These are phyloP conservation scores for Echeneis naucrates DNA, from an alignment of 2,797 vertebrate genomes.

Conservation along the genomic window DNA sequence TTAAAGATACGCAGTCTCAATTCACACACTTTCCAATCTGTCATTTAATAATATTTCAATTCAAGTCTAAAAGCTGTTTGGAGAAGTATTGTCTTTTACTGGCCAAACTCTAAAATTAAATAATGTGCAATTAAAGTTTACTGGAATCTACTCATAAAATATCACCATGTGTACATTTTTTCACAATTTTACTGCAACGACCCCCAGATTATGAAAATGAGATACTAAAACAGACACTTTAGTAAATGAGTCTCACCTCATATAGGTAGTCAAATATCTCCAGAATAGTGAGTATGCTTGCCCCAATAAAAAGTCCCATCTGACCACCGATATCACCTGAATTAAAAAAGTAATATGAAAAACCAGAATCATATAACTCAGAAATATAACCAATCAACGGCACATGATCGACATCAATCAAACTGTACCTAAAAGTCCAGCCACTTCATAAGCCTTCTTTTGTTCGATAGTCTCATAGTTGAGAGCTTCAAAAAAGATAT, in stretches of 20 bases:
- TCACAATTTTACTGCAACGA: not conserved
- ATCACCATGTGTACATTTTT: not conserved
- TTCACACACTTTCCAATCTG: not conserved
- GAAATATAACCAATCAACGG: not conserved
- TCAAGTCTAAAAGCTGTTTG: not conserved
- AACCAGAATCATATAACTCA: not conserved
- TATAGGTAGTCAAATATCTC: constrained; percentile 98
- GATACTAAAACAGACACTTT: constrained; percentile 2
- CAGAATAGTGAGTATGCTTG: constrained; percentile 96
- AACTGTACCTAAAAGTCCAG: constrained; percentile 92
- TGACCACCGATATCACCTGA: constrained; percentile 98
- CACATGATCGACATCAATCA: not conserved
- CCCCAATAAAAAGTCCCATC: constrained; percentile 98
- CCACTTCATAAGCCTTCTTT: constrained; percentile 98
- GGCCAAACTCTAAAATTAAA: no score
- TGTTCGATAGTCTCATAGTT: constrained; percentile 99
- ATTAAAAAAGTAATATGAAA: constrained; percentile 30
- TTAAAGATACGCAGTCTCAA: not conserved
- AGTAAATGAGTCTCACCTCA: constrained; percentile 86
- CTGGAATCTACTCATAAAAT: not conserved
- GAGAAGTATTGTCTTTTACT: no score
- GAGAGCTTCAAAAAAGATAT: constrained; percentile 98
- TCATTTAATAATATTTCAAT: not conserved
- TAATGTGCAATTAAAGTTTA: not conserved
- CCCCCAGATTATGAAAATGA: not conserved